phyloP scores from a whole-genome alignment of 1,140 invertebrate species.

The Cardiocondyla obscurior region DNA sequence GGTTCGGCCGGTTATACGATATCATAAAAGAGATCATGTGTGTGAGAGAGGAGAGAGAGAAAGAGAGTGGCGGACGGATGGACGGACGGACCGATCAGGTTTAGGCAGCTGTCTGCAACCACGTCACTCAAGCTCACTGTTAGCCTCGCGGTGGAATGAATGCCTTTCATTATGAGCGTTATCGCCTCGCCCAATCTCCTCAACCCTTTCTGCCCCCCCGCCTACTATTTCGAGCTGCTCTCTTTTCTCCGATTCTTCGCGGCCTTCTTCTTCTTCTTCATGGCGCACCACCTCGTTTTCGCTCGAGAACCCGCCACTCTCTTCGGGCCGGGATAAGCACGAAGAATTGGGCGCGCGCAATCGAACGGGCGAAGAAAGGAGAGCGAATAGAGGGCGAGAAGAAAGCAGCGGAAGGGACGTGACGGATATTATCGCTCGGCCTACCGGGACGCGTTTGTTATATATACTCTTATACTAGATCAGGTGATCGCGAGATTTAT shows the following conservation, averaged over 20 bases:
- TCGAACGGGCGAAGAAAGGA: neutral
- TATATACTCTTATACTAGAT: conserved; percentile 68
- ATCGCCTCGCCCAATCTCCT: conserved; percentile 78
- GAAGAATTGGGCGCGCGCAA: conserved; percentile 25
- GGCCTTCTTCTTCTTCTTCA: conserved; percentile 28
- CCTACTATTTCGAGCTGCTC: conserved; percentile 60
- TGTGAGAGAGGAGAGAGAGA: conserved; percentile 73
- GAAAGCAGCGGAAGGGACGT: conserved; percentile 3
- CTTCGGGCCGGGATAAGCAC: conserved; percentile 47
- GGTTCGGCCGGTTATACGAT: conserved; percentile 81
- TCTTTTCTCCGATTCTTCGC: conserved; percentile 61
- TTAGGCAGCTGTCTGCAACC: conserved; percentile 83
- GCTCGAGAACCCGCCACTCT: conserved; percentile 18
- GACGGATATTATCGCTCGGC: conserved; percentile 63
- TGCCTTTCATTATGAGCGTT: conserved; percentile 83
- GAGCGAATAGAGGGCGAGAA: neutral
- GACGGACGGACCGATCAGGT: conserved; percentile 79
- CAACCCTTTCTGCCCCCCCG: conserved; percentile 74
- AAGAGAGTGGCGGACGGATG: conserved; percentile 53
- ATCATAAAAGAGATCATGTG: conserved; percentile 81
- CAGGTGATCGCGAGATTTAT: conserved; percentile 68
- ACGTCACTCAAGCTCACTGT: conserved; percentile 83
- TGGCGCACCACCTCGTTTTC: conserved; percentile 7
- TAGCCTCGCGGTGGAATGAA: conserved; percentile 80
- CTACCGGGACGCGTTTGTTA: conserved; percentile 47